Percentiles rank a stretch among this genome's conserved stretches.
Conservation (phyloP, 2,888 invertebrate species). For the Drosophila tanythrix region DNA sequence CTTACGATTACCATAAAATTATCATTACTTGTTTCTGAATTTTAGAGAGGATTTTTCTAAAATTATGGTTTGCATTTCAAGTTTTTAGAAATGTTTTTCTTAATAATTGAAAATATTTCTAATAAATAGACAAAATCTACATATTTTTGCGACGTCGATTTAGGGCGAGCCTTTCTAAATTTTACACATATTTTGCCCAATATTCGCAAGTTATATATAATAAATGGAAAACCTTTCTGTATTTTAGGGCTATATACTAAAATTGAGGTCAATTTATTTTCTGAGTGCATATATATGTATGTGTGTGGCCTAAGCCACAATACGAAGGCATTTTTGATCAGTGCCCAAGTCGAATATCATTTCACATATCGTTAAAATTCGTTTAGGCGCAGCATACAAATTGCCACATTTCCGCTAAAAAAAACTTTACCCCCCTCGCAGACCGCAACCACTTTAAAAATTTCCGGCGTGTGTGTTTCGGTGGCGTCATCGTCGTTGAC, state of each 20-base stretch:
- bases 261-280: neutral
- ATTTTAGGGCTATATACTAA: neutral
- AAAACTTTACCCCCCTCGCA: conserved; percentile 43
- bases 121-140: neutral
- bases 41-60: neutral
- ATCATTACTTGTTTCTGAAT: neutral
- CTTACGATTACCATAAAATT: neutral
- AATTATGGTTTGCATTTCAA: neutral
- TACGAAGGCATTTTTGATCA: conserved; percentile 70
- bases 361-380: conserved; percentile 83
- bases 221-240: neutral
- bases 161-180: neutral
- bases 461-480: conserved; percentile 55
- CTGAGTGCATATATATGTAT: neutral
- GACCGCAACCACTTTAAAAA: conserved; percentile 51
- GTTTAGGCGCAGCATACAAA: conserved; percentile 82
- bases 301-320: conserved; percentile 8
- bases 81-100: neutral
- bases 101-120: neutral
- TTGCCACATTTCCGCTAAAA: conserved; percentile 77
- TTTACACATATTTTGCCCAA: neutral
- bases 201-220: neutral
- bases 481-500: conserved; percentile 59
- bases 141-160: neutral
- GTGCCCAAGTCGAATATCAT: conserved; percentile 75